phyloP scores from a whole-genome alignment of 1,140 invertebrate genomes.

The Polypedilum pembai region DNA sequence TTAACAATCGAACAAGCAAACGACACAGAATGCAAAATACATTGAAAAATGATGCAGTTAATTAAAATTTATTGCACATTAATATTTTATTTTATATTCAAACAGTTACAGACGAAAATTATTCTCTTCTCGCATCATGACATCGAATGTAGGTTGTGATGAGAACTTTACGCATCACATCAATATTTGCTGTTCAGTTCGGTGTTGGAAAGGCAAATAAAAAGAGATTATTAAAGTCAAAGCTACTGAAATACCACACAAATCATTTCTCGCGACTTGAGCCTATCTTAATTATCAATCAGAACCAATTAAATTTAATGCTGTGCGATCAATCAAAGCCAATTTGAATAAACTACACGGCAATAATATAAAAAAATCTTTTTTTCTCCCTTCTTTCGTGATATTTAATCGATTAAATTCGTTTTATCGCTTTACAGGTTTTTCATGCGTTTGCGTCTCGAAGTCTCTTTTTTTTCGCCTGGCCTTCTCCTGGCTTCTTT shows the following conservation, averaged over 20 bases:
- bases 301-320: conserved; percentile 26
- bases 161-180: too few relatives aligned
- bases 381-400: background rate
- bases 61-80: too few relatives aligned
- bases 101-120: too few relatives aligned
- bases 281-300: conserved; percentile 27
- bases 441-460: background rate
- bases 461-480: background rate
- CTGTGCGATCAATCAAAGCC: conserved; percentile 20
- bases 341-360: conserved; percentile 5
- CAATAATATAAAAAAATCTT: too few relatives aligned
- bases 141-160: too few relatives aligned
- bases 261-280: conserved; percentile 16
- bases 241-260: conserved; percentile 25
- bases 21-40: background rate
- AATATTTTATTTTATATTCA: too few relatives aligned
- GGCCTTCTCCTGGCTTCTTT: background rate
- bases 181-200: background rate
- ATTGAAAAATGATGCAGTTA: background rate
- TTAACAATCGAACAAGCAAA: background rate
- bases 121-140: too few relatives aligned
- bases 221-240: conserved; percentile 22
- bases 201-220: background rate
- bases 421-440: conserved; percentile 26
- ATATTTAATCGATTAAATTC: conserved; percentile 25